Base-by-base conservation (phyloP, 2,113 vertebrate genomes). In the Pedionomus torquatus region DNA sequence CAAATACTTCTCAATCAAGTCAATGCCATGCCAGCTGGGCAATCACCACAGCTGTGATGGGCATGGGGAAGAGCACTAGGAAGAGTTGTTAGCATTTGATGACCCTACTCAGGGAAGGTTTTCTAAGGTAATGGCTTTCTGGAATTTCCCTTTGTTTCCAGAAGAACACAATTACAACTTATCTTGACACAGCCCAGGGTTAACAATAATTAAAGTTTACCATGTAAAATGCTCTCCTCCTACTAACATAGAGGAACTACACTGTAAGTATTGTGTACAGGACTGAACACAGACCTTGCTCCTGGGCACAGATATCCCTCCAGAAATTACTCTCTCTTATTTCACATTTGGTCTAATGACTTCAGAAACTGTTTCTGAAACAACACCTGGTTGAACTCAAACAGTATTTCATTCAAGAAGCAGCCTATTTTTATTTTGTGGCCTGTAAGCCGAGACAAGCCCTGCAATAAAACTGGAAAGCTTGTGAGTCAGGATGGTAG, bases 201-300 rank as follows among this genome's bases (percentile, higher is more conserved):
- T 52, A 86, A n/a, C 11, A 48, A 9, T 8, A 52, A 21, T 31
- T 79, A 65, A 41, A 55, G 17, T 37, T 71, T 17, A 18, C 18
- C 13, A 43, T 92, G 43, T n/a, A 81, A 90, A 2, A 17, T 72
- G 9, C 8, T 11, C 43, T 18, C 0, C 2, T 30, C 8, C 9
- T 24, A 58, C 26, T 5, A 54, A 54, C 17, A 21, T 11, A 72
- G 66, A 28, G 57, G 43, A 81, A 49, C 35, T 16, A 61, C 9
- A 21, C 5, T 7, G 9, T 10, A 31, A 52, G 7, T 20, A 52
- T 5, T 5, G 0, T 7, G 6, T 35, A 10, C 12, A 61, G 14
- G 6, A 83, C 4, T 48, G 30, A 75, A 75, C 11, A 30, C 8
- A 60, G 35, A 16, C 35, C 51, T 61, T 49, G 28, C 16, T 70